These are phyloP conservation scores for Sapajus apella DNA, from an alignment of 2,113 vertebrate species.

Conservation along the genomic window DNA sequence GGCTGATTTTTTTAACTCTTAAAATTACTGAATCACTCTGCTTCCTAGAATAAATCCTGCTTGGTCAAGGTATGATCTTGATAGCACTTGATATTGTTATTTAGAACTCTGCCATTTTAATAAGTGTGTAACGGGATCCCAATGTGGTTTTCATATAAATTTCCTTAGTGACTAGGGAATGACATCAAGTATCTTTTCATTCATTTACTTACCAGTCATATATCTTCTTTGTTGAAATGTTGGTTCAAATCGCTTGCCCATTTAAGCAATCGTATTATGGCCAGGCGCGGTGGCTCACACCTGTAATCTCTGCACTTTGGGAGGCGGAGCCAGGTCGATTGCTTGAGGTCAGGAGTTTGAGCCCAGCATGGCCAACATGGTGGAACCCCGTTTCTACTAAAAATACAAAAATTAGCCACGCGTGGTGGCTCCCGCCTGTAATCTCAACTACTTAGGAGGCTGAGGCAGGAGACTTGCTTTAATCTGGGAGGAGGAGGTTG, in stretches of 20 bases:
- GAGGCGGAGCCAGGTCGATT: no score
- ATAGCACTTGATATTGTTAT: background rate
- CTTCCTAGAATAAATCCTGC: background rate
- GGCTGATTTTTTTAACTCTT: background rate
- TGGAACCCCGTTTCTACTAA: no score
- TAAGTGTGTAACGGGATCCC: background rate
- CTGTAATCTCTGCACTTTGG: no score
- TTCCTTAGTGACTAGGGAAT: background rate
- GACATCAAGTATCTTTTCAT: background rate
- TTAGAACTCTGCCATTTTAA: background rate
- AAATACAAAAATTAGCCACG: no score
- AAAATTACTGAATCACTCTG: background rate
- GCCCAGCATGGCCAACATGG: no score
- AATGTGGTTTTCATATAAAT: background rate
- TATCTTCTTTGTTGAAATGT: background rate
- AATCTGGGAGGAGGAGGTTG: no score
- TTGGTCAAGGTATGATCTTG: background rate
- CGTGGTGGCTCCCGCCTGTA: no score
- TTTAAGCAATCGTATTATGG: background rate
- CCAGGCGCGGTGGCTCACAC: accelerated
- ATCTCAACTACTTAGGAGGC: no score
- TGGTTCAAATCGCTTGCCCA: background rate
- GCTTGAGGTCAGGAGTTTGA: no score
- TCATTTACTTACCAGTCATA: background rate
- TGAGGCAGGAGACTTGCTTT: no score